These are phyloP conservation scores for Gallinago media DNA, from an alignment of 2,113 vertebrate species.

Conservation along the genomic window DNA sequence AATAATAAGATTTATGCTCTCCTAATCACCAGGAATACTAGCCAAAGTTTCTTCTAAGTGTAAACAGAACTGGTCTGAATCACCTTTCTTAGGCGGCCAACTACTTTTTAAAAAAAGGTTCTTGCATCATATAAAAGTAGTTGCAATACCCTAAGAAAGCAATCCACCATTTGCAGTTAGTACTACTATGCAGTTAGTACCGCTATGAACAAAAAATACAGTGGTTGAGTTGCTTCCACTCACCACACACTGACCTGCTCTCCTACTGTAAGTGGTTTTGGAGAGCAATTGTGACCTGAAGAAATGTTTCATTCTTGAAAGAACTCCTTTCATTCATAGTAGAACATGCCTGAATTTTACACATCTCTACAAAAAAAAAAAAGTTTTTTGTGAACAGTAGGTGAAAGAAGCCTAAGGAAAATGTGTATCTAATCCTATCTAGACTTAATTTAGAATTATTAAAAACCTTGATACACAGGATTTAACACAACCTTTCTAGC, in stretches of 20 bases:
- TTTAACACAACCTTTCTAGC: conserved; percentile 85
- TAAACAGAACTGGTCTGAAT: neutral
- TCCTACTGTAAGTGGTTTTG: neutral
- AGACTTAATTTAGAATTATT: conserved; percentile 87
- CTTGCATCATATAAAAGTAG: neutral
- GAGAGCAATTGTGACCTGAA: conserved; percentile 52
- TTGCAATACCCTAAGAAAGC: neutral
- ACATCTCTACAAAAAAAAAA: conserved; percentile 64
- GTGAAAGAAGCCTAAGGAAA: conserved; percentile 78
- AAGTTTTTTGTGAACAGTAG: conserved; percentile 66
- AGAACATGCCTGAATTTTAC: conserved; percentile 72
- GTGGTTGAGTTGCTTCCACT: neutral
- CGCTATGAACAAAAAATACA: neutral
- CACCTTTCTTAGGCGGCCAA: neutral
- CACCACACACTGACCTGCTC: neutral
- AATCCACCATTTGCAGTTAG: neutral
- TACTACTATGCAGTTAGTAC: neutral
- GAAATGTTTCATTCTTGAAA: conserved; percentile 57
- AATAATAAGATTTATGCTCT: neutral
- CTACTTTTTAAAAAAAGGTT: neutral
- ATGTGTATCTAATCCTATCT: conserved; percentile 86
- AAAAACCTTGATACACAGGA: conserved; percentile 82
- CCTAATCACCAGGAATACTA: neutral
- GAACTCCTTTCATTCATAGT: conserved; percentile 54
- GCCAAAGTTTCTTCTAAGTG: neutral